Conservation (phyloP, 2,888 invertebrate genomes). For the Amphipoea lucens region DNA sequence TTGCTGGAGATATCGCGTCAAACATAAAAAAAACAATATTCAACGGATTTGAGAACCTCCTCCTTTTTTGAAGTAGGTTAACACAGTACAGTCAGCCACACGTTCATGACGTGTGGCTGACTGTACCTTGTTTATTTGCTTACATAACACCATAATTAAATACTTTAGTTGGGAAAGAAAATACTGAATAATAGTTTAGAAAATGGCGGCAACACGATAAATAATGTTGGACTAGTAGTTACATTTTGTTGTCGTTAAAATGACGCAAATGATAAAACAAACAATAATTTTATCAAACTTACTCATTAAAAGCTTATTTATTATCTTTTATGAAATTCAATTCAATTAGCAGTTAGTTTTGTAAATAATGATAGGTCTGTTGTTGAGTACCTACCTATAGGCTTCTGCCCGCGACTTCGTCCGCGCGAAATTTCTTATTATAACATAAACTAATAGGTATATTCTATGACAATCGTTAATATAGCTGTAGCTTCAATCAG, state of each 20-base stretch:
- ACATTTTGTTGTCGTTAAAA: conserved; percentile 6
- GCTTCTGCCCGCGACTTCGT: too few species aligned
- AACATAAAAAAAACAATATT: too few species aligned
- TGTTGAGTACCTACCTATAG: background rate
- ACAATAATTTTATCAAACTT: conserved; percentile 1
- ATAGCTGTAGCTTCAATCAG: too few species aligned
- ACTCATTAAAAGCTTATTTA: background rate
- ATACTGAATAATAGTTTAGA: background rate
- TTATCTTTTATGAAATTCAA: conserved; percentile 12
- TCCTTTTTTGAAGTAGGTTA: too few species aligned
- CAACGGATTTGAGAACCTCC: too few species aligned
- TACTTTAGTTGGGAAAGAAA: background rate
- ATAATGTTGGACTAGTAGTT: background rate
- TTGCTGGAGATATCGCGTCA: too few species aligned
- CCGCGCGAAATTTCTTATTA: too few species aligned
- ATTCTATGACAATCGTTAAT: too few species aligned
- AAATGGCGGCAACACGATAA: background rate
- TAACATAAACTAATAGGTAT: too few species aligned
- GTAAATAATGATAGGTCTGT: conserved; percentile 17
- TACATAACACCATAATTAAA: background rate
- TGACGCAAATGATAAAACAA: background rate
- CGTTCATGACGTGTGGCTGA: background rate
- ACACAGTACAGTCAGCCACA: too few species aligned
- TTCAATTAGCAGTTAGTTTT: background rate
- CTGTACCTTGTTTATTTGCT: background rate